A percentile compares a stretch with the other conserved stretches of the same genome.
Evolutionary conservation across 2,797 vertebrate genomes (phyloP).

Genomic region (Spea hammondii): DNA sequence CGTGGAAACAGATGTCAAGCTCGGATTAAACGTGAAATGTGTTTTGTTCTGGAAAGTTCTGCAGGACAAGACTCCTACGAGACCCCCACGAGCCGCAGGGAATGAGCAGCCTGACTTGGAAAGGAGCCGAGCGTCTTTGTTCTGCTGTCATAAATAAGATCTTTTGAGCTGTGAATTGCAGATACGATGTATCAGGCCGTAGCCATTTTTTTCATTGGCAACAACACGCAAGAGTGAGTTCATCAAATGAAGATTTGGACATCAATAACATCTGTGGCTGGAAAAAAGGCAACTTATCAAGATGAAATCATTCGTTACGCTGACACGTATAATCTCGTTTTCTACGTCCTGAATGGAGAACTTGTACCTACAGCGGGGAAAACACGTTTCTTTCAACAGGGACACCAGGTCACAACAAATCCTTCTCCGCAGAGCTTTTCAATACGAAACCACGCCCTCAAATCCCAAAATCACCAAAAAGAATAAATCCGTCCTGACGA

Average conservation of each 20-base stretch:
- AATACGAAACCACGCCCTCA: too few species aligned
- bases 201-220: too few species aligned
- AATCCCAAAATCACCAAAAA: too few species aligned
- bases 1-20: constrained; percentile 23
- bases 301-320: background rate
- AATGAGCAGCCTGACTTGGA: background rate
- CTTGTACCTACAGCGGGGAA: background rate
- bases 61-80: background rate
- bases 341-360: background rate
- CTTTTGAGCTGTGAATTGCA: too few species aligned
- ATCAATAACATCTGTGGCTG: background rate
- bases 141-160: too few species aligned
- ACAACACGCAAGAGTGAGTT: too few species aligned
- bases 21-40: background rate
- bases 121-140: too few species aligned
- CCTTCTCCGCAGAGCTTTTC: too few species aligned
- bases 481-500: too few species aligned
- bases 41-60: constrained; percentile 7
- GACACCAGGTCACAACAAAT: too few species aligned
- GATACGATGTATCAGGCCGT: too few species aligned
- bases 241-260: background rate
- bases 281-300: background rate
- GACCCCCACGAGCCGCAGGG: constrained; percentile 3
- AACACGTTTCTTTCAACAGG: background rate
- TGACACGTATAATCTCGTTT: background rate